Base-by-base conservation (phyloP, 2,888 invertebrate species). In the Chouioia cunea region DNA sequence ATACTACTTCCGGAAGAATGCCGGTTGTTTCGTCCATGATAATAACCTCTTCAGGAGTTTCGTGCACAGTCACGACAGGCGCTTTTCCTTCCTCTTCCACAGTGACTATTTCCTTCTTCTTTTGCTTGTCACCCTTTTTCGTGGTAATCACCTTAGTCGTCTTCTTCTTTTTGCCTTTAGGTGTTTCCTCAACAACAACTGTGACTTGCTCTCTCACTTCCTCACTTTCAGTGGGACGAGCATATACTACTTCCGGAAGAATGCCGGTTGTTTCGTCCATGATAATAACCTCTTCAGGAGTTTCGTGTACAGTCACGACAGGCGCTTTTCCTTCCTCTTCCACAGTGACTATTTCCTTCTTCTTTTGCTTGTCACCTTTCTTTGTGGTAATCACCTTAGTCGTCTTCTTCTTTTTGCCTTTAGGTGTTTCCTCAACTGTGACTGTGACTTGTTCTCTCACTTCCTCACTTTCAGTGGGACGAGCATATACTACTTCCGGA, bases 321-420 rank as follows among this genome's bases (percentile, higher is more conserved):
- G 88, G 81, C 82, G 86, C 77, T 77, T 84, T 86, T 52, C 87
- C 86, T 73, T 87, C 86, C 76, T 87, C 87, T 76, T 87, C 86
- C 47, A 86, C 83, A 6, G 27, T 27, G 4, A 27, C 27, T 3
- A 27, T 27, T 6, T 27, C 27, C 27, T 27, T 27, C 27, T 27
- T 3, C 6, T 27, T 27, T 6, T 27, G 27, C 6, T 27, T 27
- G 6, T 27, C 27, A 6, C 27, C 27, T 6, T 27, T 27, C 6
- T 27, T 27, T 3, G 27, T 27, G 4, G 27, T 27, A 4, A 27
- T 27, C 4, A 27, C 27, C 6, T 27, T 27, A 3, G 4, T 27
- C 4, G 27, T 27, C 27, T 27, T 27, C 27, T 73, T 27, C 3
- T 4, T 3, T 27, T 27, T 27, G 27, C 27, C 27, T 27, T 27